Evolutionary conservation across 2,888 invertebrate species (phyloP).

Genomic region (Poecilobothrus nobilitatus): DNA sequence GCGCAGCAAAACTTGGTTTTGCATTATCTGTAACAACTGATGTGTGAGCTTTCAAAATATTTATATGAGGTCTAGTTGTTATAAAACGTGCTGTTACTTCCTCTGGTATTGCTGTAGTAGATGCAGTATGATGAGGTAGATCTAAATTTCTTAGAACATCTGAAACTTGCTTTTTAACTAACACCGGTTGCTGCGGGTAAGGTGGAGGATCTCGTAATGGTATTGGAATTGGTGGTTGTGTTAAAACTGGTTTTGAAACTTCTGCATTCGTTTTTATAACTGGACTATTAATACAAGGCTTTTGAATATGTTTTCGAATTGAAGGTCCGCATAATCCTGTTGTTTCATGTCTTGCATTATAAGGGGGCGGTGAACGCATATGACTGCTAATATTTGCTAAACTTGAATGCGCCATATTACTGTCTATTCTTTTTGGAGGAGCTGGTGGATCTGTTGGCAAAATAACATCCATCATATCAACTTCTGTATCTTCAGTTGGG

Average conservation of each 20-base stretch:
- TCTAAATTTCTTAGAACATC: background rate
- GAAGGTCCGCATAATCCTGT: conserved; percentile 44
- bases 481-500: conserved; percentile 48
- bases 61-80: conserved; percentile 66
- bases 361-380: conserved; percentile 57
- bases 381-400: conserved; percentile 37
- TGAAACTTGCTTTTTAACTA: conserved; percentile 19
- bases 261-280: background rate
- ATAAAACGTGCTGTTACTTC: conserved; percentile 70
- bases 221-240: conserved; percentile 20
- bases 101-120: conserved; percentile 49
- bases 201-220: conserved; percentile 55
- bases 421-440: conserved; percentile 62
- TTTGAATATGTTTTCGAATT: conserved; percentile 26
- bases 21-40: conserved; percentile 57
- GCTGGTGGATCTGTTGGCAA: conserved; percentile 53
- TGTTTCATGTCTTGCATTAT: conserved; percentile 56
- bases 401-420: conserved; percentile 46
- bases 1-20: conserved; percentile 51
- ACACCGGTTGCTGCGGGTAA: conserved; percentile 45
- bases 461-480: conserved; percentile 45
- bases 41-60: conserved; percentile 67
- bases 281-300: conserved; percentile 14
- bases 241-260: background rate
- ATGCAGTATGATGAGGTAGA: conserved; percentile 17